Evolutionary conservation across 2,888 invertebrate genomes (phyloP).

Genomic region (Anoncus sp.): DNA sequence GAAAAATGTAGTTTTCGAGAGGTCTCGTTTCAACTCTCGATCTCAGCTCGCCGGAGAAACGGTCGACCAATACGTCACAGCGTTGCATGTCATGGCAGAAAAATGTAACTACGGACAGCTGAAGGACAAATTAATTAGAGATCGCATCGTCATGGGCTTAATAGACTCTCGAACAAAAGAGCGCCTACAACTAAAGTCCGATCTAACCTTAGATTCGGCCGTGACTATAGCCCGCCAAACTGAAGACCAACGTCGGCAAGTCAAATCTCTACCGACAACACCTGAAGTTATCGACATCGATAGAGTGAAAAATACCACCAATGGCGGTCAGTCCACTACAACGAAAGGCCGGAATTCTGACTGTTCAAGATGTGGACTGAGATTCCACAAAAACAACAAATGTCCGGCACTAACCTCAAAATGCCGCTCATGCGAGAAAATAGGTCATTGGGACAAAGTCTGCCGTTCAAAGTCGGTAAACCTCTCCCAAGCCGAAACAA

Average conservation of each 20-base stretch:
- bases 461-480: constrained; percentile 55
- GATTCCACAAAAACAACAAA: constrained; percentile 27
- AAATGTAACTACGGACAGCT: constrained; percentile 30
- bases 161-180: constrained; percentile 31
- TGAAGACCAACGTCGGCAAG: constrained; percentile 42
- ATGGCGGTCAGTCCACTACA: neutral
- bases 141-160: constrained; percentile 44
- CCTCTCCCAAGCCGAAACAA: neutral
- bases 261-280: constrained; percentile 16
- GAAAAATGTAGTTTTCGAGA: constrained; percentile 48
- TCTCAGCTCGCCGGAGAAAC: constrained; percentile 41
- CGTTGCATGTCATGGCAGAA: constrained; percentile 44
- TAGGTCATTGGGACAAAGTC: constrained; percentile 62
- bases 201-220: constrained; percentile 30
- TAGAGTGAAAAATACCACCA: neutral
- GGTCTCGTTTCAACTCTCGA: constrained; percentile 42
- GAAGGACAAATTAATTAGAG: constrained; percentile 46
- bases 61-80: constrained; percentile 46
- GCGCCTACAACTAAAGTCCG: constrained; percentile 31
- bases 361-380: constrained; percentile 26
- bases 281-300: constrained; percentile 35
- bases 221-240: constrained; percentile 52
- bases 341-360: neutral
- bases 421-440: constrained; percentile 59
- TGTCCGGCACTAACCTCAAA: constrained; percentile 61